phyloP scores from a whole-genome alignment of 1,140 invertebrate species.

The Bombus difficillimus region DNA sequence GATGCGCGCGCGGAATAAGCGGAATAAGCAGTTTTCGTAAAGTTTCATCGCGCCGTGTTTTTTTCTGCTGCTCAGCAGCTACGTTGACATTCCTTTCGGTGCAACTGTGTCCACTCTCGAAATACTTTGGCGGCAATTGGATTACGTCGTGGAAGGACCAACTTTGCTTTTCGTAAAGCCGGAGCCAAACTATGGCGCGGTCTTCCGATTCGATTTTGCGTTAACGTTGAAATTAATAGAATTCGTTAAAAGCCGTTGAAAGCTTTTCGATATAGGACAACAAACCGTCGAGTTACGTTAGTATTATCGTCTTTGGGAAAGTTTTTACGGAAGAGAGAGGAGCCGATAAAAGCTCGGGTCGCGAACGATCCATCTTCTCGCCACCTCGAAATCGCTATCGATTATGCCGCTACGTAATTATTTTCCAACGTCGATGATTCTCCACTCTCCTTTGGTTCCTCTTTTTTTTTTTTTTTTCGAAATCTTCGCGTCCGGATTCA shows the following conservation, averaged over 20 bases:
- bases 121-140: conserved; percentile 3
- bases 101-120: neutral
- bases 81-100: neutral
- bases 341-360: neutral
- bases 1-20: no score
- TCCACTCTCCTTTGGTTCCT: neutral
- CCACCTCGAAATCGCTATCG: neutral
- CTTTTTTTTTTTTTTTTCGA: neutral
- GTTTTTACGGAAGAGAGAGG: neutral
- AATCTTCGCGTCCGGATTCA: neutral
- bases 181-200: neutral
- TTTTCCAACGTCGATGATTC: neutral
- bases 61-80: neutral
- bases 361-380: neutral
- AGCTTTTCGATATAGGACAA: conserved; percentile 12
- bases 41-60: neutral
- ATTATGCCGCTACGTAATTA: neutral
- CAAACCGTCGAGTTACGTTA: neutral
- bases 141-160: neutral
- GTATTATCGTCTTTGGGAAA: neutral
- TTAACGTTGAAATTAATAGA: conserved; percentile 15
- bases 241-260: conserved; percentile 18
- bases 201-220: neutral
- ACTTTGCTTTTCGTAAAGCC: neutral
- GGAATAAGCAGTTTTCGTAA: neutral